Evolutionary conservation across 2,797 vertebrate genomes (phyloP).

Genomic region (Chelon labrosus): DNA sequence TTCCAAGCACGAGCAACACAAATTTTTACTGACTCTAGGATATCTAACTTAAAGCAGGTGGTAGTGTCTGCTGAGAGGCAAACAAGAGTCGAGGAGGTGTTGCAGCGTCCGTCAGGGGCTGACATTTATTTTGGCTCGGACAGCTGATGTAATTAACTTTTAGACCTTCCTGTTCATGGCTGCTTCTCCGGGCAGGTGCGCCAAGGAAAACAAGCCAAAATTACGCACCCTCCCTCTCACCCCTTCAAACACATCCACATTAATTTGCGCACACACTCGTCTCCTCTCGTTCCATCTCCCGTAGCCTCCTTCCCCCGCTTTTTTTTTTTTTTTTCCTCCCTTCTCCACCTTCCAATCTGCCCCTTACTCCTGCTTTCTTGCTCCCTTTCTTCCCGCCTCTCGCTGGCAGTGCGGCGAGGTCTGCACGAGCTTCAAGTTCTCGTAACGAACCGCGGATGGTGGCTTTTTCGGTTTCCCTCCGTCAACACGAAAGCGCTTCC

Average conservation of each 20-base stretch:
- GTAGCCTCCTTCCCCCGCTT: conserved; percentile 4
- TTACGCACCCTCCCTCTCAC: conserved; percentile 45
- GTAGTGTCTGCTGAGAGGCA: conserved; percentile 58
- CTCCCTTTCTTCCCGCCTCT: conserved; percentile 29
- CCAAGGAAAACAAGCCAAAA: conserved; percentile 79
- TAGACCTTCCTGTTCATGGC: conserved; percentile 77
- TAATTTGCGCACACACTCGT: conserved; percentile 47
- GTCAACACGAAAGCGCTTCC: conserved; percentile 75
- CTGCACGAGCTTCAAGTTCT: conserved; percentile 61
- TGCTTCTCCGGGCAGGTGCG: conserved; percentile 72
- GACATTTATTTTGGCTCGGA: conserved; percentile 81
- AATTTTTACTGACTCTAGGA: neutral
- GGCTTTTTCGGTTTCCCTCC: conserved; percentile 71
- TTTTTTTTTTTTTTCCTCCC: neutral
- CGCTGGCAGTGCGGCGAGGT: conserved; percentile 26
- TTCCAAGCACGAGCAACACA: neutral
- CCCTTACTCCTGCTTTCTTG: conserved; percentile 43
- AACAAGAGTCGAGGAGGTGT: conserved; percentile 69
- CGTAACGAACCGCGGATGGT: conserved; percentile 53
- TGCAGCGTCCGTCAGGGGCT: conserved; percentile 70
- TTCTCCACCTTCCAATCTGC: conserved; percentile 52
- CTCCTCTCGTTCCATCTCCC: conserved; percentile 22
- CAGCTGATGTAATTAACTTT: conserved; percentile 83
- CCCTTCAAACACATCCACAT: conserved; percentile 62
- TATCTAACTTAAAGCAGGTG: conserved; percentile 54